Evolutionary conservation across 1,140 invertebrate species (phyloP).

Genomic region (Parasteatoda tepidariorum): DNA sequence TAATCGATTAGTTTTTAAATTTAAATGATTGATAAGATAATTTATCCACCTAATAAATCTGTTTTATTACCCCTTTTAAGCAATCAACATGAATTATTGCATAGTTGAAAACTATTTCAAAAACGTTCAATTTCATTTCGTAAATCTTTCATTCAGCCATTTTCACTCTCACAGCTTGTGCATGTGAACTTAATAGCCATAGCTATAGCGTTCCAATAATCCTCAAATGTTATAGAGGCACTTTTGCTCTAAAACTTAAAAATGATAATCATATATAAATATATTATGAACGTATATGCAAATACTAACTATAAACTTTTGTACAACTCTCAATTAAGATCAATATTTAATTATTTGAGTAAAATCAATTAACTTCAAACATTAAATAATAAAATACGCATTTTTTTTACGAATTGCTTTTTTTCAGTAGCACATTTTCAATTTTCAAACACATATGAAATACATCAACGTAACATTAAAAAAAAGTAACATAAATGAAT

Average conservation of each 20-base stretch:
- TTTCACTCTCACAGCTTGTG: slow-evolving; percentile 21
- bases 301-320: slow-evolving; percentile 18
- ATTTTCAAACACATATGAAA: not conserved
- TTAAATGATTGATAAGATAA: not conserved
- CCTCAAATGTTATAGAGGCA: slow-evolving; percentile 29
- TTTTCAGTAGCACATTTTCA: too few species aligned
- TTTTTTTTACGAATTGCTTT: too few species aligned
- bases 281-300: slow-evolving; percentile 38
- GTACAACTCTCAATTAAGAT: slow-evolving; percentile 27
- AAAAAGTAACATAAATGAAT: not conserved
- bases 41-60: not conserved
- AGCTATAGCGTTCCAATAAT: slow-evolving; percentile 11
- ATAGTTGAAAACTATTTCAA: too few species aligned
- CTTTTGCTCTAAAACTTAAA: slow-evolving; percentile 30
- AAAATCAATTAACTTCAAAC: too few species aligned
- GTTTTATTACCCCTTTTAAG: too few species aligned
- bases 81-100: too few species aligned
- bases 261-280: slow-evolving; percentile 11
- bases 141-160: slow-evolving; percentile 17
- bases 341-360: not conserved
- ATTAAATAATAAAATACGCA: too few species aligned
- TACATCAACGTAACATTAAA: not conserved
- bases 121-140: too few species aligned
- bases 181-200: too few species aligned
- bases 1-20: not conserved